Evolutionary conservation across 2,797 vertebrate species (phyloP).

Genomic region (Propithecus perrieri): DNA sequence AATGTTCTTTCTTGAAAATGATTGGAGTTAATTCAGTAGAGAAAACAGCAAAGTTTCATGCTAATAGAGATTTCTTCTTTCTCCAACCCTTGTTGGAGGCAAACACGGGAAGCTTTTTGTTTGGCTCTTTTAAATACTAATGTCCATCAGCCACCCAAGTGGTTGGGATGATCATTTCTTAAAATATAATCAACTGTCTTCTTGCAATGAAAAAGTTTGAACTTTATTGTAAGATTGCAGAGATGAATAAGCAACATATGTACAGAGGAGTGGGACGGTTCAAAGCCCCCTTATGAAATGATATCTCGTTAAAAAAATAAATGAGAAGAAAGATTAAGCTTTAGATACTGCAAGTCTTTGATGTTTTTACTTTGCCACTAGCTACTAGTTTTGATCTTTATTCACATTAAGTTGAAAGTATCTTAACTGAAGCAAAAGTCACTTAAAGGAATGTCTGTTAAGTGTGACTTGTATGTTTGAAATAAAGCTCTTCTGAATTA

Average conservation of each 20-base stretch:
- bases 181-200: neutral
- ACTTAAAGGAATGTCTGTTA: constrained; percentile 8
- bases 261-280: neutral
- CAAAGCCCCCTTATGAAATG: neutral
- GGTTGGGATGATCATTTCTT: neutral
- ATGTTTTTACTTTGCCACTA: constrained; percentile 47
- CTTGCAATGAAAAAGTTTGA: neutral
- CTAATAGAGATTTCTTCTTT: constrained; percentile 61
- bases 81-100: neutral
- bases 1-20: constrained; percentile 86
- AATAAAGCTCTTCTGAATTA: neutral
- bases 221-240: neutral
- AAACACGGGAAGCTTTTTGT: constrained; percentile 46
- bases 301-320: constrained; percentile 34
- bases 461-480: constrained; percentile 37
- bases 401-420: constrained; percentile 28
- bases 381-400: constrained; percentile 55
- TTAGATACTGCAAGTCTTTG: neutral
- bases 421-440: constrained; percentile 58
- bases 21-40: constrained; percentile 79
- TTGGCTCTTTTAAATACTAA: neutral
- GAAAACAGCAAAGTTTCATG: constrained; percentile 70
- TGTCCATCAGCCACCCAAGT: neutral
- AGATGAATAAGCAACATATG: neutral
- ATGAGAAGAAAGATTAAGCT: neutral